Evolutionary conservation across 2,797 vertebrate genomes (phyloP).

Genomic region (Myoxocephalus aenaeus): DNA sequence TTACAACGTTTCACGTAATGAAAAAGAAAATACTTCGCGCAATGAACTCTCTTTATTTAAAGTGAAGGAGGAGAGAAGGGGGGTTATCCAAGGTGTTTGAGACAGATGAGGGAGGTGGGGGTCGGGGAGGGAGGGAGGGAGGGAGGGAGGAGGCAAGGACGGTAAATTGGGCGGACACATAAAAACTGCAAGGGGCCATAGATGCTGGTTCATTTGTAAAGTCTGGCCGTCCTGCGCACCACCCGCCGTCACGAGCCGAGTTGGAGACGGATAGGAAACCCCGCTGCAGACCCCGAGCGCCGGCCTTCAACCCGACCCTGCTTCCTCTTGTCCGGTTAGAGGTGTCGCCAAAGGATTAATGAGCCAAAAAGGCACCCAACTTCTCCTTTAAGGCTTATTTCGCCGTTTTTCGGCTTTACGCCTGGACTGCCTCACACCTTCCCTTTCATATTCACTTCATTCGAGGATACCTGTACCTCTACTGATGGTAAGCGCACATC

Average conservation of each 20-base stretch:
- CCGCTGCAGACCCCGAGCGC: slow-evolving; percentile 46
- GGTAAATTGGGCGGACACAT: slow-evolving; percentile 86
- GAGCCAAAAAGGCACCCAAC: slow-evolving; percentile 60
- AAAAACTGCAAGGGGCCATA: slow-evolving; percentile 83
- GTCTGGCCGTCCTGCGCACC: slow-evolving; percentile 67
- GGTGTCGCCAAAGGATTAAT: slow-evolving; percentile 78
- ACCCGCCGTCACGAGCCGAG: slow-evolving; percentile 55
- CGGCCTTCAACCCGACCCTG: slow-evolving; percentile 38
- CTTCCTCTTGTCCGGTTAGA: slow-evolving; percentile 41
- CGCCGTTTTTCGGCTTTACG: slow-evolving; percentile 61
- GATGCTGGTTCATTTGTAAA: slow-evolving; percentile 84
- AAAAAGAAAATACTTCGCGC: slow-evolving; percentile 44
- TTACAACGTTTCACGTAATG: slow-evolving; percentile 49
- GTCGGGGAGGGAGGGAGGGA: slow-evolving; percentile 46
- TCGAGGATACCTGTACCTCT: slow-evolving; percentile 82
- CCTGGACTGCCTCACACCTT: slow-evolving; percentile 73
- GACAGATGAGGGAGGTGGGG: slow-evolving; percentile 73
- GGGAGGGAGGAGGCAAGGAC: slow-evolving; percentile 67
- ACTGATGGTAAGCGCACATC: slow-evolving; percentile 84
- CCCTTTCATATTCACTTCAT: slow-evolving; percentile 65
- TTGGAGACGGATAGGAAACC: slow-evolving; percentile 66
- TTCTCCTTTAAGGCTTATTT: slow-evolving; percentile 63
- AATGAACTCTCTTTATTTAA: slow-evolving; percentile 51
- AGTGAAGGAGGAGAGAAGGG: slow-evolving; percentile 48
- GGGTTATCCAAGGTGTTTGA: slow-evolving; percentile 83